Percentiles rank a stretch among this genome's conserved stretches.
These are phyloP conservation scores for Daubentonia madagascariensis DNA, from an alignment of 2,113 vertebrate genomes.

Conservation along the genomic window DNA sequence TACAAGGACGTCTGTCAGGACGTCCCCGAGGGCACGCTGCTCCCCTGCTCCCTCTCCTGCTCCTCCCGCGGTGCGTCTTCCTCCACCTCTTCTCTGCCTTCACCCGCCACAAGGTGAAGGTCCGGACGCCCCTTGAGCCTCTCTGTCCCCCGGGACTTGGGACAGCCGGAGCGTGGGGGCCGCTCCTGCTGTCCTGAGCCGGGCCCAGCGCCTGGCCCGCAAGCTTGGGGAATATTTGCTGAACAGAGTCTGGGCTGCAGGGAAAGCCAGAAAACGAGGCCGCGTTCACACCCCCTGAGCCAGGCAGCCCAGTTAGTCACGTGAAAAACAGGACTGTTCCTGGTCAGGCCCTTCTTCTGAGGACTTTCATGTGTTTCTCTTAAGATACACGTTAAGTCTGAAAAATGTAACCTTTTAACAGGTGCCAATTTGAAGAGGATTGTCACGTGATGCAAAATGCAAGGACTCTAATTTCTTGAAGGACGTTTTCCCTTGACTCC, in stretches of 20 bases:
- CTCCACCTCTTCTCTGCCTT: background rate
- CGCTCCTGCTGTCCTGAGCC: accelerated
- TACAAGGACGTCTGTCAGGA: background rate
- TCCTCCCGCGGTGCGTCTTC: accelerated
- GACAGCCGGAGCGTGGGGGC: too few species aligned
- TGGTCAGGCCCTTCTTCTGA: background rate
- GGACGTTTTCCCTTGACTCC: background rate
- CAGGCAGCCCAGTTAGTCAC: accelerated
- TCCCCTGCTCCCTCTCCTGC: too few species aligned
- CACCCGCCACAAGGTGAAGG: too few species aligned
- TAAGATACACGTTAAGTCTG: background rate
- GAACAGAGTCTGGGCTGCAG: background rate
- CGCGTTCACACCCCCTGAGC: accelerated
- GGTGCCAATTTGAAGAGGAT: background rate
- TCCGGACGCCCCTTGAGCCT: too few species aligned
- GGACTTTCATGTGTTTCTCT: slow-evolving; percentile 38
- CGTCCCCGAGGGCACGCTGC: too few species aligned
- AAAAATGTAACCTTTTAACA: slow-evolving; percentile 55
- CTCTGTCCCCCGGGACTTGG: background rate
- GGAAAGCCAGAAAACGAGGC: background rate
- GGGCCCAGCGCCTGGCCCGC: background rate
- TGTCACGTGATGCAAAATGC: slow-evolving; percentile 50
- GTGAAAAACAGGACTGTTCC: slow-evolving; percentile 30
- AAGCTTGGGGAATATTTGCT: too few species aligned
- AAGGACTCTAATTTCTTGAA: slow-evolving; percentile 62